Evolutionary conservation across 2,888 invertebrate species (phyloP), one percentile per base, ranked within the genome.

Genomic region (Ophion ellenae): DNA sequence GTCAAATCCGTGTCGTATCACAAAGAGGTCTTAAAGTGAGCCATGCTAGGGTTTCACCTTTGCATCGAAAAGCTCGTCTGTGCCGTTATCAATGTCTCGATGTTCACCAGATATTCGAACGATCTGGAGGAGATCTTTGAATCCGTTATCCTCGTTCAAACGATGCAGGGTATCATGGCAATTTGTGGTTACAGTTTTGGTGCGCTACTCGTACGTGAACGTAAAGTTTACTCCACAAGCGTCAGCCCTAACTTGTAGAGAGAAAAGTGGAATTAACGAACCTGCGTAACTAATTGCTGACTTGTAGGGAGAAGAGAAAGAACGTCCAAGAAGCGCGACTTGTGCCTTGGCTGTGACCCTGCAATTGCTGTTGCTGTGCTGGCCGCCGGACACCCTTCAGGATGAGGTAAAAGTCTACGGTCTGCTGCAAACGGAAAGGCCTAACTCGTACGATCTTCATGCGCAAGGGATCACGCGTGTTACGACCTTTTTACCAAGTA

Each of bases 1-100:
- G 40, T 73, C 14, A 36, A 24, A 14, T 87, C 81, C 40, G 47
- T 89, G 14, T 28, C 28, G 0, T 86, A 88, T 64, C 89, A 90
- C 82, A 85, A 84, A 67, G 74, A 40, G 4, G n/a, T 89, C 6
- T 66, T 90, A 1, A 71, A 86, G 89, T 90, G 79, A 88, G 89
- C 86, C 20, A 76, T 11, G 6, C 59, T 36, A 5, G 11, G 2
- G 17, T 10, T 6, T 9, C 20, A 63, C 2, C 45, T 24, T 47
- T 11, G 17, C 45, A n/a, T 28, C 17, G 7, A 47, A 28, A 75
- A 5, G 10, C 14, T 61, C 10, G 11, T 28, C 28, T 64, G 36
- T 6, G n/a, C 5, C 10, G 2, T 32, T 40, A 32, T 57, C 36
- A 40, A 36, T 59, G 14, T 32, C 5, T 9, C 14, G 10, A 57